A percentile compares a stretch with the other conserved stretches of the same genome.
These are phyloP conservation scores for Ochotona princeps DNA, from an alignment of 2,113 vertebrate genomes.

Conservation along the genomic window DNA sequence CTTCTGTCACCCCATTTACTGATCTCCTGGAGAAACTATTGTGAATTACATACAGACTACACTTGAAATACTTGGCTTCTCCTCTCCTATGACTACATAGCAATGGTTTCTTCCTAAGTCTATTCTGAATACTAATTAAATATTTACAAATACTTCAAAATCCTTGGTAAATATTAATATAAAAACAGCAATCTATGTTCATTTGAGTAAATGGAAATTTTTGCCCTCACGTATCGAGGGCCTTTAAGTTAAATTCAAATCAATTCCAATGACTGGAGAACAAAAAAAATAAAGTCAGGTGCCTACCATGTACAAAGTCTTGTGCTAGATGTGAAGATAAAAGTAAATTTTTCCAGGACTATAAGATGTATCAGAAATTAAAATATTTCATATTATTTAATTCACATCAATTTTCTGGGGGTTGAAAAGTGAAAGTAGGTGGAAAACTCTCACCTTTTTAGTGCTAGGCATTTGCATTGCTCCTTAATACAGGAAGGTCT, in stretches of 20 bases:
- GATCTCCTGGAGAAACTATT: background rate
- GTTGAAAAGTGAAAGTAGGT: slow-evolving; percentile 56
- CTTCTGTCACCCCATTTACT: background rate
- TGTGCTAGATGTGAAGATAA: background rate
- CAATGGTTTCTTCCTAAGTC: slow-evolving; percentile 34
- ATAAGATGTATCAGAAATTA: background rate
- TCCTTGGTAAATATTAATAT: slow-evolving; percentile 44
- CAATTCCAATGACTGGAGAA: background rate
- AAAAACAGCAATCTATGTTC: slow-evolving; percentile 48
- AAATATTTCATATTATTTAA: slow-evolving; percentile 47
- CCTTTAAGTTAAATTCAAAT: slow-evolving; percentile 38
- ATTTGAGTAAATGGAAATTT: slow-evolving; percentile 49
- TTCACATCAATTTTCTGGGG: slow-evolving; percentile 9
- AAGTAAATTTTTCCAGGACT: background rate
- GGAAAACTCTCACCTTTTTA: slow-evolving; percentile 68
- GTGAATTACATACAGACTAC: background rate
- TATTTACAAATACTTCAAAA: slow-evolving; percentile 68
- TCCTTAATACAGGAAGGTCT: slow-evolving; percentile 16
- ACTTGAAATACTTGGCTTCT: background rate
- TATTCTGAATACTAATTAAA: slow-evolving; percentile 57
- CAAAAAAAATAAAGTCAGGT: background rate
- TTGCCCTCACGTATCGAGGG: background rate
- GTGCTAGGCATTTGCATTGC: slow-evolving; percentile 30
- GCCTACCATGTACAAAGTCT: background rate
- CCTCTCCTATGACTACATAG: background rate